Evolutionary conservation across 2,888 invertebrate species (phyloP), one percentile per base, ranked within the genome.

Genomic region (Brassicogethes aeneus): DNA sequence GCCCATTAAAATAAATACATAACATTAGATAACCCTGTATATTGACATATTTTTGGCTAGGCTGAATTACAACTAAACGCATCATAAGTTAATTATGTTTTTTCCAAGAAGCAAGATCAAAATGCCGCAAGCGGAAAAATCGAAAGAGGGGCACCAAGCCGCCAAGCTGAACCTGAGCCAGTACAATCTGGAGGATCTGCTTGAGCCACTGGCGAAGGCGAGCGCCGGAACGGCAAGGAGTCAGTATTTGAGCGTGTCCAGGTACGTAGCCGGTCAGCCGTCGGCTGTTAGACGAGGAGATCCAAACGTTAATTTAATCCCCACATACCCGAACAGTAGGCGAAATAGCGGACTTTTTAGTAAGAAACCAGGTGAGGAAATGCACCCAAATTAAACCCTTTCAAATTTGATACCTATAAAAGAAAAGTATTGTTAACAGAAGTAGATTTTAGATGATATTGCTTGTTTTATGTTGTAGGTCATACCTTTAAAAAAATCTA

Each of bases 201-300:
- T 69, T 23, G 66, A 66, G 44, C 66, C 67, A 2, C 48, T 63
- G 44, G 60, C 62, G 13, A 65, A 67, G 54, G 61, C 62, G 10
- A 65, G 61, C 44, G 64, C 62, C 17, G 63, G 62, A 23, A 64
- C 60, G 14, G 82, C 80, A 2, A 85, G 85, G 50, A 82, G 84
- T 53, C 81, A 85, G 47, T 89, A 89, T 68, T 68, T 89, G 48
- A 79, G 80, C 50, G 81, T 86, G 48, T 79, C 87, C 50, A 76
- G 89, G 57, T 89, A 88, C 66, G 79, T 87, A 51, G 82, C 85
- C 45, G 88, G 87, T 44, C 65, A 65, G 50, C 59, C 65, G 12
- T 55, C 62, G 3, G 59, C 53, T 15, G 58, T 55, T 16, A 47
- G 55, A 3, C 54, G 62, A 40, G 54, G 59, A 39, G 62, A 62